Base-by-base conservation (phyloP, 2,797 vertebrate species). In the Lycodopsis pacificus region DNA sequence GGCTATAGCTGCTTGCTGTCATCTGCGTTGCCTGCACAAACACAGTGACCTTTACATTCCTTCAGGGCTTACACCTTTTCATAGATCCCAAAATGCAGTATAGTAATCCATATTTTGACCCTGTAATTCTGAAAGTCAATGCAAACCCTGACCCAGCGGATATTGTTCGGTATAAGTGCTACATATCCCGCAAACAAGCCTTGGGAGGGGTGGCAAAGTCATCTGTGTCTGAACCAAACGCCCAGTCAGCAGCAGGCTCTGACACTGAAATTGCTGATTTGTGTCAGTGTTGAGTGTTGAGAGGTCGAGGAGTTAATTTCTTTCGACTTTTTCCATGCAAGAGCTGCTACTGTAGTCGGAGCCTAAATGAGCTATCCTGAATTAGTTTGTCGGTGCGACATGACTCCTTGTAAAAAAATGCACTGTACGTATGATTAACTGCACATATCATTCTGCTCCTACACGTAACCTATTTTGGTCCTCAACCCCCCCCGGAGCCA, bases 251-350 rank as follows among this genome's bases (percentile, higher is more conserved):
- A 87, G 86, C 77, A 69, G 79, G 42, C 71, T 82, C 72, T 57
- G 63, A 65, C 76, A 66, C 78, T 38, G 65, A 85, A 88, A 83
- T 54, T 79, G 89, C 86, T 89, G 89, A 87, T 89, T 90, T 86
- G 85, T 88, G 81, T 87, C 84, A 86, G 88, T 80, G 83, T 90
- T 83, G 57, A 87, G 80, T 82, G 81, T 86, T 51, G 11, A 76
- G 40, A 32, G 84, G 79, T 85, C 73, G n/a, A 82, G 70, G 72
- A 81, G 78, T 83, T 88, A 56, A 89, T 84, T 81, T 86, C 56
- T 56, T 84, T 70, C 7, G n/a, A 73, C 76, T 79, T 76, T 77
- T 58, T 59, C 69, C 66, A 42, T 64, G 68, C 61, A 32, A 68
- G 73, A 74, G 42, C 64, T 81, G 71, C 63, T 30, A 11, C 62